Evolutionary conservation across 2,113 vertebrate genomes (phyloP).

Genomic region (Etheostoma spectabile): DNA sequence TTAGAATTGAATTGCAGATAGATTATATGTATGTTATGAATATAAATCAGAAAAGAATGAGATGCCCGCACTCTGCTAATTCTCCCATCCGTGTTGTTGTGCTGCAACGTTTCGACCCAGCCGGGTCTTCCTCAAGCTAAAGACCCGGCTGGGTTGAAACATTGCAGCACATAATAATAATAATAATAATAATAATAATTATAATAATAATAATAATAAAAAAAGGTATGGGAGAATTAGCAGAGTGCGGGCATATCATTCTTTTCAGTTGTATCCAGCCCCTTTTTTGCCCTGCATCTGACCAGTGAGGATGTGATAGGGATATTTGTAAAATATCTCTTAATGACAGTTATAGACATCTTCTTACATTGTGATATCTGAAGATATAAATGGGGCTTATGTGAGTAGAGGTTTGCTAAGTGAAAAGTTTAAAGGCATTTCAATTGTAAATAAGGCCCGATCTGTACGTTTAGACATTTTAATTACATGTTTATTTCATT

Average conservation of each 20-base stretch:
- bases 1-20: slow-evolving; percentile 41
- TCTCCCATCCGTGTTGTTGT: too few species aligned
- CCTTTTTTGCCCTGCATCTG: too few species aligned
- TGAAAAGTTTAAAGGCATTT: not conserved
- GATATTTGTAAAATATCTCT: not conserved
- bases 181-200: too few species aligned
- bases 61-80: too few species aligned
- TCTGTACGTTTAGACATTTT: not conserved
- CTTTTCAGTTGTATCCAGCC: too few species aligned
- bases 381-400: not conserved
- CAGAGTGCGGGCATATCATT: too few species aligned
- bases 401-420: not conserved
- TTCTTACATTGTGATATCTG: not conserved
- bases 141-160: too few species aligned
- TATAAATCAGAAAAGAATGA: not conserved
- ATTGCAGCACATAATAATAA: too few species aligned
- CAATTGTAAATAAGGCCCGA: not conserved
- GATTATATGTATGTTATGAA: slow-evolving; percentile 62
- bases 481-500: not conserved
- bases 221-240: too few species aligned
- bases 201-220: too few species aligned
- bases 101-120: too few species aligned
- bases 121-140: too few species aligned
- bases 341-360: not conserved
- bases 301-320: not conserved